phyloP scores from a whole-genome alignment of 92 coral and sea anemone genomes.

The Umimayanthus chanpuru region DNA sequence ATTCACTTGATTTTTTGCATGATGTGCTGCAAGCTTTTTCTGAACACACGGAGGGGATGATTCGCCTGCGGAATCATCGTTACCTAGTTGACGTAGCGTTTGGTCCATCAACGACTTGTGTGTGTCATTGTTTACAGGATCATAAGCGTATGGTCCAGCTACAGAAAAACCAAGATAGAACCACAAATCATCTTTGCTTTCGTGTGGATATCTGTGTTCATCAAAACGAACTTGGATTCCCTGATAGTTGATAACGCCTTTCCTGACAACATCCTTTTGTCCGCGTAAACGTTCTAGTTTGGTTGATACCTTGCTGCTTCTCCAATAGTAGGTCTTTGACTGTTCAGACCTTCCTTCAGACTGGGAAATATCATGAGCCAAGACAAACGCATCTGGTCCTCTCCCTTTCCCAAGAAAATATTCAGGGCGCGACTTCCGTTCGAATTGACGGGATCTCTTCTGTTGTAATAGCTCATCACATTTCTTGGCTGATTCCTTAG shows the following conservation, averaged over 20 bases:
- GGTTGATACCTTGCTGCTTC: conserved; percentile 12
- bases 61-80: background rate
- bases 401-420: conserved; percentile 41
- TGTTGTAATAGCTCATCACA: no score
- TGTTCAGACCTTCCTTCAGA: conserved; percentile 2
- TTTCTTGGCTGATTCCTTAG: no score
- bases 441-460: no score
- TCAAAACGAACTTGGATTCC: conserved; percentile 25
- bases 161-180: conserved; percentile 37
- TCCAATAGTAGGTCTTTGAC: conserved; percentile 32
- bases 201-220: conserved; percentile 24
- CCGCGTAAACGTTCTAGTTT: conserved; percentile 36
- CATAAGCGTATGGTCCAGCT: conserved; percentile 40
- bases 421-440: no score
- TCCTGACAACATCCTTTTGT: conserved; percentile 1
- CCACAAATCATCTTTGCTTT: conserved; percentile 36
- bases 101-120: background rate
- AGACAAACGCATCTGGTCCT: conserved; percentile 13
- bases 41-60: background rate
- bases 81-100: no score
- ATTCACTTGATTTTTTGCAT: background rate
- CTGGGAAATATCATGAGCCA: background rate
- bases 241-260: conserved; percentile 23
- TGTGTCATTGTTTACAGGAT: conserved; percentile 4
- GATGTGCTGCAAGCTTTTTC: background rate